Evolutionary conservation across 2,888 invertebrate genomes (phyloP).

Genomic region (Trissolcus brochymenae): DNA sequence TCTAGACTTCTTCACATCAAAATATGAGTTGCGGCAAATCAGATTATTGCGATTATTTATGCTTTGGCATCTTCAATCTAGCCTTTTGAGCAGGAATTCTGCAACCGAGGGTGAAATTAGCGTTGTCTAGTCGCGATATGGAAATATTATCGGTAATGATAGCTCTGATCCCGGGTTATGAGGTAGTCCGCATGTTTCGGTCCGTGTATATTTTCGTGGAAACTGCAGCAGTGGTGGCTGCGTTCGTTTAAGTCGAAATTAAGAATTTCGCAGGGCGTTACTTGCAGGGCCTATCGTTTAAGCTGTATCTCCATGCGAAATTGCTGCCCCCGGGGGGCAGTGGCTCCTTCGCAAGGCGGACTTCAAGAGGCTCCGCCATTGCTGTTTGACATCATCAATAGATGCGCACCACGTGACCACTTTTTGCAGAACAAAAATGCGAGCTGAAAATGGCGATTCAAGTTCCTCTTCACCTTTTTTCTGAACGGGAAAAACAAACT

Average conservation of each 20-base stretch:
- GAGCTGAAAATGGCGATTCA: slow-evolving; percentile 30
- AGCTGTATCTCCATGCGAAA: slow-evolving; percentile 75
- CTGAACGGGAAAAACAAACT: background rate
- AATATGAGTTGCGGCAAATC: background rate
- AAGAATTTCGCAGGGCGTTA: slow-evolving; percentile 73
- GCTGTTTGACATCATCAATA: slow-evolving; percentile 56
- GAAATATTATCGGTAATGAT: slow-evolving; percentile 71
- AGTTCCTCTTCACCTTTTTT: background rate
- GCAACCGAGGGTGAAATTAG: slow-evolving; percentile 68
- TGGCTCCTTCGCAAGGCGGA: slow-evolving; percentile 67
- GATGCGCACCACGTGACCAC: slow-evolving; percentile 52
- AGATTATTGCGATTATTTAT: no score
- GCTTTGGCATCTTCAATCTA: no score
- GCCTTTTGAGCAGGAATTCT: no score
- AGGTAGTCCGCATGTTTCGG: slow-evolving; percentile 61
- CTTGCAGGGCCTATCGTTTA: slow-evolving; percentile 75
- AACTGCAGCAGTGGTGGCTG: slow-evolving; percentile 64
- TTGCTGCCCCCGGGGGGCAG: slow-evolving; percentile 69
- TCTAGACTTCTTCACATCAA: no score
- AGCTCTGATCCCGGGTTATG: slow-evolving; percentile 59
- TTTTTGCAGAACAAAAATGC: slow-evolving; percentile 25
- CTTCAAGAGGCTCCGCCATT: slow-evolving; percentile 61
- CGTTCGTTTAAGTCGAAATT: slow-evolving; percentile 69
- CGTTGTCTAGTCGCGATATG: slow-evolving; percentile 74
- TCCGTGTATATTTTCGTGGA: slow-evolving; percentile 72